Conservation (phyloP, 1,140 invertebrate genomes). For the Trichoplusia ni region DNA sequence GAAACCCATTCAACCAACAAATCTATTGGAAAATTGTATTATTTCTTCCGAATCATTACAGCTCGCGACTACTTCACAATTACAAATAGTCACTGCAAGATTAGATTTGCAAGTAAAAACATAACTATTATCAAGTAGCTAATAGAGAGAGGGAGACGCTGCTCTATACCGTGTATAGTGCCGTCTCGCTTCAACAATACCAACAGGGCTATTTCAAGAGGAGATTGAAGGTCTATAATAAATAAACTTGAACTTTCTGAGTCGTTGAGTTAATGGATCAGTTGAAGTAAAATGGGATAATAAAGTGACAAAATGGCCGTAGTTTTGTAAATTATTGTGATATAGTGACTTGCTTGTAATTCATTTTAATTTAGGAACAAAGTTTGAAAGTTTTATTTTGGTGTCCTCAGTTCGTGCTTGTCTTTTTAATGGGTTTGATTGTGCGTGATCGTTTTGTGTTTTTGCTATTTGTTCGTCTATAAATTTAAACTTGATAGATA, state of each 20-base stretch:
- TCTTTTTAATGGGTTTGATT: too few relatives aligned
- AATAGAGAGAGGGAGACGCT: too few relatives aligned
- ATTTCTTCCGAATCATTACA: constrained; percentile 25
- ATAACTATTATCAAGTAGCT: too few relatives aligned
- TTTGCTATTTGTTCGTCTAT: too few relatives aligned
- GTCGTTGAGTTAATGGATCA: constrained; percentile 1
- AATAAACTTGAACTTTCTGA: neutral
- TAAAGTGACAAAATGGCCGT: constrained; percentile 7
- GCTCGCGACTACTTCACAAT: neutral
- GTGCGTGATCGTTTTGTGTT: too few relatives aligned
- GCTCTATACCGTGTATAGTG: too few relatives aligned
- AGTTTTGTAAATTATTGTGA: constrained; percentile 8
- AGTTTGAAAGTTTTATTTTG: too few relatives aligned
- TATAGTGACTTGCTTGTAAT: constrained; percentile 6
- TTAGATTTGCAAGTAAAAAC: neutral
- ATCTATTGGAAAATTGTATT: constrained; percentile 25
- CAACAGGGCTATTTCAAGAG: too few relatives aligned
- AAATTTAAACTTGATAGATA: too few relatives aligned
- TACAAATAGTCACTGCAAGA: neutral
- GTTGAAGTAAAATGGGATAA: constrained; percentile 4
- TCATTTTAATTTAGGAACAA: neutral
- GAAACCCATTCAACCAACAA: constrained; percentile 13
- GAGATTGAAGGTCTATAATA: neutral
- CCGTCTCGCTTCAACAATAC: too few relatives aligned
- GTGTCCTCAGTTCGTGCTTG: too few relatives aligned